Percentiles rank a stretch among this genome's conserved stretches.
Conservation (phyloP, 1,140 invertebrate genomes). For the Drosophila albomicans region DNA sequence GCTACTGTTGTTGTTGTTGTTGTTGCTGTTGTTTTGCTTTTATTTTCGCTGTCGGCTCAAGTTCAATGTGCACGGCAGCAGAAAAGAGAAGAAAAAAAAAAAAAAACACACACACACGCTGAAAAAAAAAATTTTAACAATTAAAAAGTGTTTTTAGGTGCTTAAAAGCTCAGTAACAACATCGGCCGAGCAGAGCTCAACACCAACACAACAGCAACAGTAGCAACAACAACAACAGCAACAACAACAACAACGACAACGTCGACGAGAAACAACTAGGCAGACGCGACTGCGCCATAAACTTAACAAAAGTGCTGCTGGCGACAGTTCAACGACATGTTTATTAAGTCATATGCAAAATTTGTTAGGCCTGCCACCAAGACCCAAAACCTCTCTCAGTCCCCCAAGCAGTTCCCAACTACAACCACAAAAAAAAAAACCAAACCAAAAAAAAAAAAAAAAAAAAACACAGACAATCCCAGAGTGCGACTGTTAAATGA, state of each 20-base stretch:
- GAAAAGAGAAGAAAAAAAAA: conserved; percentile 29
- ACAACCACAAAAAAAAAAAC: background rate
- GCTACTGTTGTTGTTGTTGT: conserved; percentile 8
- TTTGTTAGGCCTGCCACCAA: conserved; percentile 54
- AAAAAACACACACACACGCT: conserved; percentile 24
- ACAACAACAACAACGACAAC: conserved; percentile 10
- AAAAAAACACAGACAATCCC: no score
- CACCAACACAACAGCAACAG: no score
- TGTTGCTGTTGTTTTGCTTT: conserved; percentile 47
- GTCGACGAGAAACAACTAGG: conserved; percentile 21
- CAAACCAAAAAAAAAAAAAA: no score
- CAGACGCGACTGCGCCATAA: conserved; percentile 57
- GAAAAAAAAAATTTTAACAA: conserved; percentile 63
- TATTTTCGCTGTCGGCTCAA: conserved; percentile 73
- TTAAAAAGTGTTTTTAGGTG: conserved; percentile 80
- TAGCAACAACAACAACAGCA: background rate
- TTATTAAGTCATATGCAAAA: conserved; percentile 83
- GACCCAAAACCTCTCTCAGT: background rate
- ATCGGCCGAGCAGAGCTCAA: no score
- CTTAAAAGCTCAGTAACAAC: conserved; percentile 59
- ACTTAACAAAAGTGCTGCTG: conserved; percentile 61
- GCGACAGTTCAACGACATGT: conserved; percentile 83
- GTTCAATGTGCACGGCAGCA: conserved; percentile 72
- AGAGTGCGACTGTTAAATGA: conserved; percentile 46
- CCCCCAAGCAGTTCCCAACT: background rate